A percentile compares a stretch with the other conserved stretches of the same genome.
Conservation (phyloP, 2,888 invertebrate genomes). For the Lepetodrilus schrolli region DNA sequence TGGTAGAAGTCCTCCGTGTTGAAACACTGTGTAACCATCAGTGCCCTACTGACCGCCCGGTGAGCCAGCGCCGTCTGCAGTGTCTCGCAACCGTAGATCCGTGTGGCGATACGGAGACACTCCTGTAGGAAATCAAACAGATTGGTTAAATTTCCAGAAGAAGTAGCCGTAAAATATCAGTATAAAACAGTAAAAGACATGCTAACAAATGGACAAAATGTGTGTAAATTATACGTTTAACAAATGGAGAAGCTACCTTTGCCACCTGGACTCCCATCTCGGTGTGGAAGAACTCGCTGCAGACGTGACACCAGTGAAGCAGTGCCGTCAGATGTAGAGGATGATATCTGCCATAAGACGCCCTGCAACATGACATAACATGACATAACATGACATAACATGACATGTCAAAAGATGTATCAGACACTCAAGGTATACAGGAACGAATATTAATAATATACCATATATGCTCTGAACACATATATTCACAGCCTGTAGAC, state of each 20-base stretch:
- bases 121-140: slow-evolving; percentile 35
- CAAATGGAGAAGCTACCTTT: slow-evolving; percentile 56
- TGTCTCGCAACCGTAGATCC: slow-evolving; percentile 64
- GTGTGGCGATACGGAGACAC: slow-evolving; percentile 52
- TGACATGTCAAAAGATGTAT: background rate
- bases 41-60: slow-evolving; percentile 63
- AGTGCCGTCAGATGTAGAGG: slow-evolving; percentile 68
- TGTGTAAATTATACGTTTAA: no score
- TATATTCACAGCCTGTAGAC: no score
- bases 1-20: slow-evolving; percentile 58
- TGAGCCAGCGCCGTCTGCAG: slow-evolving; percentile 64
- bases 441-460: no score
- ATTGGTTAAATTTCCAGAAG: no score
- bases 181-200: no score
- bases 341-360: slow-evolving; percentile 63
- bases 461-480: no score
- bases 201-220: no score
- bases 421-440: no score
- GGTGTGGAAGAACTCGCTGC: slow-evolving; percentile 68
- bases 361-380: slow-evolving; percentile 48
- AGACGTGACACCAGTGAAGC: slow-evolving; percentile 63
- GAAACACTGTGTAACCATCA: slow-evolving; percentile 60
- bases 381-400: background rate
- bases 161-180: no score
- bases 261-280: slow-evolving; percentile 58